Percentiles rank a stretch among this genome's conserved stretches.
phyloP scores from a whole-genome alignment of 2,888 invertebrate genomes.

The Fragum sueziense region DNA sequence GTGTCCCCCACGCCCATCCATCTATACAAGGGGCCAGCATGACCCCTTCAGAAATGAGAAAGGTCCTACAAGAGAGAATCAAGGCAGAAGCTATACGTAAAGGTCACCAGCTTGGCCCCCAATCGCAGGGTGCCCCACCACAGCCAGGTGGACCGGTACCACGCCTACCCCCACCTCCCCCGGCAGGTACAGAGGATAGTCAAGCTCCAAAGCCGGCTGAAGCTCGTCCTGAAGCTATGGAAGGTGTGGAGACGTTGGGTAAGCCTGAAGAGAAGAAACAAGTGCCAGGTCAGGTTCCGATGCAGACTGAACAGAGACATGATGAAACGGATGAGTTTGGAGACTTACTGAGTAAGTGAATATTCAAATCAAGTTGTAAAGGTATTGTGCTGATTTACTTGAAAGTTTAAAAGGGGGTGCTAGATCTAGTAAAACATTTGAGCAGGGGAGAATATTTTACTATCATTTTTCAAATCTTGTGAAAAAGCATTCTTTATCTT shows the following conservation, averaged over 20 bases:
- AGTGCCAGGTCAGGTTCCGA: constrained; percentile 66
- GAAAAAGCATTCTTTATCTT: no score
- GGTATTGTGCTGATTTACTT: no score
- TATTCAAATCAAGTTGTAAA: no score
- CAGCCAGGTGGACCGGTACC: neutral
- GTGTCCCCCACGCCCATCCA: neutral
- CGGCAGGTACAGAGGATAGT: neutral
- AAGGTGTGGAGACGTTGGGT: neutral
- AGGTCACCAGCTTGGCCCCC: constrained; percentile 17
- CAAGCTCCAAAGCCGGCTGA: neutral
- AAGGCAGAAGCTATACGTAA: constrained; percentile 24
- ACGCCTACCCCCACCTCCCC: neutral
- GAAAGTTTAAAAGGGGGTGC: no score
- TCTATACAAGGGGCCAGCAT: neutral
- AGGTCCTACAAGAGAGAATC: constrained; percentile 37
- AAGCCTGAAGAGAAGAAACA: constrained; percentile 13
- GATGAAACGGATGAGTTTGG: constrained; percentile 70
- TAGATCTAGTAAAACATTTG: no score
- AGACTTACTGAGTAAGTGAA: constrained; percentile 71
- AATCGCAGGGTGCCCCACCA: neutral
- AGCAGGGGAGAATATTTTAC: no score
- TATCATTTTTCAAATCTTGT: no score
- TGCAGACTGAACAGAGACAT: constrained; percentile 64
- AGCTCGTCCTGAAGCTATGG: constrained; percentile 1
- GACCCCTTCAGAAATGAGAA: constrained; percentile 7